Base-by-base conservation (phyloP, 2,888 invertebrate species). In the Zhengitettix transpicula region DNA sequence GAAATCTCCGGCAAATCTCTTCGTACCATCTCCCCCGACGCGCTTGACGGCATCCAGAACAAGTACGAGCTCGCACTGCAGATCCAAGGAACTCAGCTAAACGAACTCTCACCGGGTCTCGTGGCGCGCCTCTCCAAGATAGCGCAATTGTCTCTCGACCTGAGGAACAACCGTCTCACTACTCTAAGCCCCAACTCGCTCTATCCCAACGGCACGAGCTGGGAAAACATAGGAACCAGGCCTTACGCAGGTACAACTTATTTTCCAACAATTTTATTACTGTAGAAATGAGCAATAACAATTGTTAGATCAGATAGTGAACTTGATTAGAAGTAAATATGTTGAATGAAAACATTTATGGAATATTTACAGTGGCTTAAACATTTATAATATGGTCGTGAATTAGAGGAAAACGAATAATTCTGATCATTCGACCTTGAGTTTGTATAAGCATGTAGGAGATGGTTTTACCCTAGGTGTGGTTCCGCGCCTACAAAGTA, bases 1-100 rank as follows among this genome's bases (percentile, higher is more conserved):
- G 69, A 69, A 51, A 68, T 74, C 40, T 69, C 69, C 14, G 74
- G 74, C 14, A 62, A 63, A 11, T 68, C 67, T 16, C 65, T 74
- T 16, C 68, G 66, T 56, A 62, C 67, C 44, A 69, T 74, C 47
- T 68, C 71, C 56, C 66, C 69, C 1, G 69, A 71, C 61, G 70
- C 72, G 7, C 68, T 73, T 61, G 67, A 68, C 51, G 69, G 69
- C n/a, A 65, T 70, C 14, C 42, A 41, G 14, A 58, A 62, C 47
- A 70, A 69, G 53, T 68, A 71, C 58, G 71, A 72, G 59, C 68
- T 73, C 57, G 68, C 69, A 51, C 64, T 72, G 52, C 66, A 69
- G 53, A 70, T 69, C 56, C 64, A 65, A 8, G 63, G 69, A 56
- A 70, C 71, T 12, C 64, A 65, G 40, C 61, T 69, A 14, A 65